A percentile compares a stretch with the other conserved stretches of the same genome.
Conservation (phyloP, 2,888 invertebrate species). For the Chaetogeoica ovagalla region DNA sequence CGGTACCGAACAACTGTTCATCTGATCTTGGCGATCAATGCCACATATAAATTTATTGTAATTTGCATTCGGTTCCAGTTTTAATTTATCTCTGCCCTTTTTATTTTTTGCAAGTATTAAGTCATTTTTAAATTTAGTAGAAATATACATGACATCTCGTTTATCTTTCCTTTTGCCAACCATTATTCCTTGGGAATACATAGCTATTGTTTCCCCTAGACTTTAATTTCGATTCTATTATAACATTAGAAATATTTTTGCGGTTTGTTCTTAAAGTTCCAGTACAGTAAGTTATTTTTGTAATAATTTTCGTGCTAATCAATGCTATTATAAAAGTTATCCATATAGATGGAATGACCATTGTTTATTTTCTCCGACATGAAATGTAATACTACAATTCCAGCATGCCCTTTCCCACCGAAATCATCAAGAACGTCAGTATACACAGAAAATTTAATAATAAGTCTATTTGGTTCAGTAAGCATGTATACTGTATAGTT, state of each 20-base stretch:
- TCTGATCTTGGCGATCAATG: no score
- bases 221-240: conserved; percentile 20
- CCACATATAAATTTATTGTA: no score
- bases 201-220: background rate
- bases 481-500: conserved; percentile 43
- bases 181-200: background rate
- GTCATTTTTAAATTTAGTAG: conserved; percentile 17
- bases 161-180: conserved; percentile 33
- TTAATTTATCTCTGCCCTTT: conserved; percentile 51
- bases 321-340: conserved; percentile 40
- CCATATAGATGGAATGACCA: conserved; percentile 18
- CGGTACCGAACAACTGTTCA: no score
- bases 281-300: background rate
- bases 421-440: background rate
- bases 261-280: conserved; percentile 27
- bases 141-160: conserved; percentile 7
- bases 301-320: conserved; percentile 16
- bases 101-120: background rate
- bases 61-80: no score
- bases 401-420: background rate
- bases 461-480: background rate
- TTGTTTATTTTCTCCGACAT: background rate
- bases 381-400: conserved; percentile 13
- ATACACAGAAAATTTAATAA: conserved; percentile 7
- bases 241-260: no score